These are phyloP conservation scores for Mystacides longicornis DNA, from an alignment of 2,888 invertebrate genomes.

Conservation along the genomic window DNA sequence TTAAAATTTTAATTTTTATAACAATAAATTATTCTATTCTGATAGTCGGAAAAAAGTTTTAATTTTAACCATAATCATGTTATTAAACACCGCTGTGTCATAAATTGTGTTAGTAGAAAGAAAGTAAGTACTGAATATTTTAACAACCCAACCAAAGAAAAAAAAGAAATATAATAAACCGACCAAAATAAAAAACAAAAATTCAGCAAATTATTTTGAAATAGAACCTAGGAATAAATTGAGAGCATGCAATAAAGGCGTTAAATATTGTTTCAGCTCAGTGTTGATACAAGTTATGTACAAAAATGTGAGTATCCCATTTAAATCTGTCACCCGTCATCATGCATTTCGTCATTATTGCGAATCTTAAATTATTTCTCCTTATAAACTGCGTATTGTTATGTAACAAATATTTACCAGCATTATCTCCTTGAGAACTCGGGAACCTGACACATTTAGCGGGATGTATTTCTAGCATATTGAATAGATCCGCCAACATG, in stretches of 20 bases:
- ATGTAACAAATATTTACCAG: constrained; percentile 24
- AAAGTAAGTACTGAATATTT: neutral
- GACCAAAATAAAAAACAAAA: constrained; percentile 8
- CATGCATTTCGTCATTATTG: too few species aligned
- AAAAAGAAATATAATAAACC: neutral
- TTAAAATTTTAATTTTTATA: too few species aligned
- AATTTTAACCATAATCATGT: too few species aligned
- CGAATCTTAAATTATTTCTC: too few species aligned
- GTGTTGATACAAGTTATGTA: too few species aligned
- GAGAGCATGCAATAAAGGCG: constrained; percentile 21
- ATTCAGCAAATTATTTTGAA: constrained; percentile 14
- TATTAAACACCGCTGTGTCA: neutral
- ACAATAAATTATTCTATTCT: too few species aligned
- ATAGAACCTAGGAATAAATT: constrained; percentile 25
- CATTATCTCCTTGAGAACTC: constrained; percentile 50
- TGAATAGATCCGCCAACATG: constrained; percentile 90
- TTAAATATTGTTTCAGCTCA: too few species aligned
- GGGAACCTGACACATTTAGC: constrained; percentile 81
- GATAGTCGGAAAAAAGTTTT: too few species aligned
- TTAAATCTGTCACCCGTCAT: too few species aligned
- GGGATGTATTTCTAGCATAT: constrained; percentile 87
- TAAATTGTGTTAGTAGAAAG: constrained; percentile 27
- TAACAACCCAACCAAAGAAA: neutral
- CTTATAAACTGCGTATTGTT: too few species aligned
- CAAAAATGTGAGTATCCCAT: too few species aligned